A percentile compares a stretch with the other conserved stretches of the same genome.
These are phyloP conservation scores for Trichopoda pennipes DNA, from an alignment of 2,888 invertebrate genomes.

Conservation along the genomic window DNA sequence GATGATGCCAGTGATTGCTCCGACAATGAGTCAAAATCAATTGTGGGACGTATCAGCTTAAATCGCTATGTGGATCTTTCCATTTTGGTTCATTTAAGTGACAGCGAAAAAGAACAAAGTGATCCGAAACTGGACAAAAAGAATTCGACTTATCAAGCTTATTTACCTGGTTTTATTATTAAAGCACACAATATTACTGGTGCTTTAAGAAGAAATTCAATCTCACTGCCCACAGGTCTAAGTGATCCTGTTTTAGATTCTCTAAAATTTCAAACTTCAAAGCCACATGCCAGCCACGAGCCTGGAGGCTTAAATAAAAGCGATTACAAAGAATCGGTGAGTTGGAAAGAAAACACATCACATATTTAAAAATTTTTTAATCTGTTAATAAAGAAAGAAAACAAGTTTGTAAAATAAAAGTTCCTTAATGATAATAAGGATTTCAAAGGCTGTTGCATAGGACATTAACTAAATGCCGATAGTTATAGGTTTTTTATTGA, in stretches of 20 bases:
- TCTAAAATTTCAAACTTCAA: conserved; percentile 81
- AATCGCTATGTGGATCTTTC: conserved; percentile 71
- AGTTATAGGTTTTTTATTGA: too few species aligned
- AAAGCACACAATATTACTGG: conserved; percentile 67
- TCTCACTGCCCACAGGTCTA: conserved; percentile 63
- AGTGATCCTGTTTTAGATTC: conserved; percentile 82
- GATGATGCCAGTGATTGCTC: conserved; percentile 43
- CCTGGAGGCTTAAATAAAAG: conserved; percentile 30
- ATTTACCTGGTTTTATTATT: conserved; percentile 53
- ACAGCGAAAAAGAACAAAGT: conserved; percentile 59
- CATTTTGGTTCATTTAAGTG: conserved; percentile 70
- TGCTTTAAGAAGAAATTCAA: conserved; percentile 68
- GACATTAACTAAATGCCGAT: too few species aligned
- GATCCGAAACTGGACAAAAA: conserved; percentile 45
- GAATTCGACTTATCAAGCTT: neutral
- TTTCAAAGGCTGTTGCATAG: too few species aligned
- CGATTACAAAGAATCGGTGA: conserved; percentile 41
- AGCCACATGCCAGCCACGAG: conserved; percentile 69
- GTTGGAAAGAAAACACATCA: neutral
- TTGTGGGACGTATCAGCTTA: conserved; percentile 64
- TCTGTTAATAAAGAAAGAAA: too few species aligned
- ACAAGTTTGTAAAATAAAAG: too few species aligned
- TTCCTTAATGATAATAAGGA: too few species aligned
- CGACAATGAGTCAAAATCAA: conserved; percentile 9
- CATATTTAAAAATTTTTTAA: neutral